Conservation (phyloP, 2,888 invertebrate species). For the Calliphora vomitoria region DNA sequence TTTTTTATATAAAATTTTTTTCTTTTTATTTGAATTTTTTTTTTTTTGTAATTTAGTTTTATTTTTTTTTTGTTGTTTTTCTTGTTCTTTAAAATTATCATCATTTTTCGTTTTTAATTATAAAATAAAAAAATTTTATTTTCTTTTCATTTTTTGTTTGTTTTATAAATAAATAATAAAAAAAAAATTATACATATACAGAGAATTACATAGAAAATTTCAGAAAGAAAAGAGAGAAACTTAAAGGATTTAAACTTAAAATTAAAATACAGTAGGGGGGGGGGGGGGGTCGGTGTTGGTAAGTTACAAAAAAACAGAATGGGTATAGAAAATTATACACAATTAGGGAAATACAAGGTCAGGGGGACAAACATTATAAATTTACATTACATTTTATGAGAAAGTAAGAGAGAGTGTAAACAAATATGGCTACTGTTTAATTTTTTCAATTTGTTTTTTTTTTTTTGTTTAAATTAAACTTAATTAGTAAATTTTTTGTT, state of each 20-base stretch:
- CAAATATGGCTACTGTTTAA: conserved; percentile 57
- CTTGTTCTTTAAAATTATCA: conserved; percentile 54
- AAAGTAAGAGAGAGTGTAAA: not conserved
- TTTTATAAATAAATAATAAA: conserved; percentile 70
- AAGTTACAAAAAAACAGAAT: not conserved
- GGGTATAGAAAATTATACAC: conserved; percentile 50
- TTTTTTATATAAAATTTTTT: conserved; percentile 52
- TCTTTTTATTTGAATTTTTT: conserved; percentile 52
- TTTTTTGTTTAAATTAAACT: conserved; percentile 51
- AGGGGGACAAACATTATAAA: not conserved
- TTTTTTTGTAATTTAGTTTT: conserved; percentile 33
- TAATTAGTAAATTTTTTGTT: conserved; percentile 31
- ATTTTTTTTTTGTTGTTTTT: conserved; percentile 27
- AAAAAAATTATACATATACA: conserved; percentile 63
- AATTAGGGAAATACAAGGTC: not conserved
- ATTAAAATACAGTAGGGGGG: not conserved
- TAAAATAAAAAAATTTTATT: conserved; percentile 47
- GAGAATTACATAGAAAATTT: conserved; percentile 18
- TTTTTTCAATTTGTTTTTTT: conserved; percentile 21
- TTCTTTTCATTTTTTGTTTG: conserved; percentile 34
- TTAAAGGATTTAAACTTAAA: conserved; percentile 2
- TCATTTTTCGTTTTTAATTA: conserved; percentile 51
- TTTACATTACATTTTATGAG: conserved; percentile 31
- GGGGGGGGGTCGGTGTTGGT: not conserved
- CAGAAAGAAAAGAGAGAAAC: not conserved